These are phyloP conservation scores for Chiloscyllium plagiosum DNA, from an alignment of 2,113 vertebrate species.

Conservation along the genomic window DNA sequence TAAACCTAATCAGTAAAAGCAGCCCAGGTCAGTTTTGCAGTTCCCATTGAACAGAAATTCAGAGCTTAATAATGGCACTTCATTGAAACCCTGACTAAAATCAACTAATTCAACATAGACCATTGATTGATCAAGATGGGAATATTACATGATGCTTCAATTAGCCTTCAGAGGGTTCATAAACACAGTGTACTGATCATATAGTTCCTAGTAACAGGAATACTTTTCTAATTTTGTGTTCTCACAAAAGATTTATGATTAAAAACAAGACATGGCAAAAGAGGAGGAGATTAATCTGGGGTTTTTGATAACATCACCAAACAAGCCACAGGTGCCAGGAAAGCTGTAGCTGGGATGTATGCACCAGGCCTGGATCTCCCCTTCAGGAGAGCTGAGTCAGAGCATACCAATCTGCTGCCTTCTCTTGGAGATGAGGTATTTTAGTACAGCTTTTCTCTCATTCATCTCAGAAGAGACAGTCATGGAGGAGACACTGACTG, in stretches of 20 bases:
- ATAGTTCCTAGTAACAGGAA: neutral
- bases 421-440: too few species aligned
- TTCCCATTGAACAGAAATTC: neutral
- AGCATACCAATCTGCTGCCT: neutral
- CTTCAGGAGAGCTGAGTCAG: neutral
- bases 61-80: too few species aligned
- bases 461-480: too few species aligned
- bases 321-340: neutral
- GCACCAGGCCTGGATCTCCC: neutral
- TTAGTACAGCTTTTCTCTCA: too few species aligned
- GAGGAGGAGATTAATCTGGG: neutral
- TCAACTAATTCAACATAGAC: neutral
- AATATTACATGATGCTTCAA: neutral
- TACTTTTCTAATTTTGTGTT: neutral
- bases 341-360: neutral
- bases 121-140: neutral
- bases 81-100: neutral
- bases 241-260: neutral
- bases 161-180: neutral
- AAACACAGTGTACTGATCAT: neutral
- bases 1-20: neutral
- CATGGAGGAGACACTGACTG: too few species aligned
- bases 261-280: neutral
- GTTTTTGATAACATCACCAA: neutral
- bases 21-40: neutral